These are phyloP conservation scores for Varecia variegata DNA, from an alignment of 2,797 vertebrate genomes.

Conservation along the genomic window DNA sequence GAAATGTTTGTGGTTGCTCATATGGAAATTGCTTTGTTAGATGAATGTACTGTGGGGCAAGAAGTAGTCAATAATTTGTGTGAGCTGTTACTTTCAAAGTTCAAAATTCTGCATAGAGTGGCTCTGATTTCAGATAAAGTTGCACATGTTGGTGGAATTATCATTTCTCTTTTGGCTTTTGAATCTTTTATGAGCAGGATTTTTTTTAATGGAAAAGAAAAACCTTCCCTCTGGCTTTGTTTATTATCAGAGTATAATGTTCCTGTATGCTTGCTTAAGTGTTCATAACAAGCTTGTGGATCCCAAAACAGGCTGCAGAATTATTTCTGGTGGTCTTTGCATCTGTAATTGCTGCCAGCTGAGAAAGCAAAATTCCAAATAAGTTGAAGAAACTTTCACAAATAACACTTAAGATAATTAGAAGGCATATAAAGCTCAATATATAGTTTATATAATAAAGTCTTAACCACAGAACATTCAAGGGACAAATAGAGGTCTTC, in stretches of 20 bases:
- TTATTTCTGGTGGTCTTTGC: slow-evolving; percentile 75
- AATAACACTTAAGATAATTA: slow-evolving; percentile 75
- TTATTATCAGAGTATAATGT: slow-evolving; percentile 57
- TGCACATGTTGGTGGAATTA: slow-evolving; percentile 15
- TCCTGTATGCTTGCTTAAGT: not conserved
- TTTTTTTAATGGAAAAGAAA: slow-evolving; percentile 47
- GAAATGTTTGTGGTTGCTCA: slow-evolving; percentile 64
- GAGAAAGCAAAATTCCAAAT: slow-evolving; percentile 69
- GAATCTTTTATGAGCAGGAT: slow-evolving; percentile 46
- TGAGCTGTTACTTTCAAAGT: slow-evolving; percentile 31
- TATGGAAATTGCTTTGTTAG: slow-evolving; percentile 67
- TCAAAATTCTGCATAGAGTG: not conserved
- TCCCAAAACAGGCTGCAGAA: not conserved
- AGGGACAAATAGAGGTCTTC: slow-evolving; percentile 32
- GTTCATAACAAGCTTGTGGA: slow-evolving; percentile 29
- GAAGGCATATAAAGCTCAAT: slow-evolving; percentile 59
- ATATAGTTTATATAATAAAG: slow-evolving; percentile 58
- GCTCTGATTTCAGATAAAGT: slow-evolving; percentile 49
- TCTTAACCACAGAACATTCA: slow-evolving; percentile 56
- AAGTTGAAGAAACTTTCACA: slow-evolving; percentile 67
- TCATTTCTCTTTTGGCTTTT: slow-evolving; percentile 47
- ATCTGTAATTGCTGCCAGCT: slow-evolving; percentile 76
- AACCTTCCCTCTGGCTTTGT: slow-evolving; percentile 46
- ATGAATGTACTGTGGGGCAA: slow-evolving; percentile 21
- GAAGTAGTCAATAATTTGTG: slow-evolving; percentile 1